Conservation (phyloP, 2,888 invertebrate genomes). For the Zygogramma bicolorata region DNA sequence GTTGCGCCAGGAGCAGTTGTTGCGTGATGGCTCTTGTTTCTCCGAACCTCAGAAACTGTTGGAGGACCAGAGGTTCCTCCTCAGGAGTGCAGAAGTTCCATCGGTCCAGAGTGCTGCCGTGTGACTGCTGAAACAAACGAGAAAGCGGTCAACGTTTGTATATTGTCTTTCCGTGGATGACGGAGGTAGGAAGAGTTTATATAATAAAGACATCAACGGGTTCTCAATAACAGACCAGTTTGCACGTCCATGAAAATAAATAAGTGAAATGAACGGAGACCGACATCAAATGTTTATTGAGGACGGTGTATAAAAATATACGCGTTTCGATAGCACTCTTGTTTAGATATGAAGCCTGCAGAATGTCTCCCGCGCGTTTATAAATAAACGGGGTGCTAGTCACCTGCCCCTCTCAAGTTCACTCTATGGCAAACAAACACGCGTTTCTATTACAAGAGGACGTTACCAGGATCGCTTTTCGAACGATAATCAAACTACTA, state of each 20-base stretch:
- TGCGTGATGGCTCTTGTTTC: slow-evolving; percentile 88
- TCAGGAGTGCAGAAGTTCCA: slow-evolving; percentile 90
- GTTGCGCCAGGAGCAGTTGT: slow-evolving; percentile 73
- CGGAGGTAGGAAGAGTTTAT: slow-evolving; percentile 34
- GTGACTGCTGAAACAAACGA: slow-evolving; percentile 58
- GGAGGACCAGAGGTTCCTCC: slow-evolving; percentile 91
- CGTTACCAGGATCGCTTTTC: slow-evolving; percentile 51
- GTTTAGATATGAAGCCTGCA: slow-evolving; percentile 63
- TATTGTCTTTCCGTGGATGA: slow-evolving; percentile 19
- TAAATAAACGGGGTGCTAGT: slow-evolving; percentile 64
- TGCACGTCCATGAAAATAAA: slow-evolving; percentile 47
- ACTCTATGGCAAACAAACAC: slow-evolving; percentile 60
- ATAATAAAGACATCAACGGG: slow-evolving; percentile 43
- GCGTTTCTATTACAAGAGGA: slow-evolving; percentile 56
- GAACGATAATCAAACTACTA: slow-evolving; percentile 52
- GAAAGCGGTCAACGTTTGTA: slow-evolving; percentile 22
- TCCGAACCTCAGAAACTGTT: slow-evolving; percentile 91
- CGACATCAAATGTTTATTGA: slow-evolving; percentile 59
- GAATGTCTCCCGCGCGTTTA: slow-evolving; percentile 63
- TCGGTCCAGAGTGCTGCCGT: slow-evolving; percentile 86
- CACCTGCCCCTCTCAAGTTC: slow-evolving; percentile 61
- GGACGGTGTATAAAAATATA: slow-evolving; percentile 63
- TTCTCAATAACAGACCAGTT: slow-evolving; percentile 42
- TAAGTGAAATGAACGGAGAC: slow-evolving; percentile 55
- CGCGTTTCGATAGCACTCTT: slow-evolving; percentile 60